Evolutionary conservation across 2,888 invertebrate genomes (phyloP).

Genomic region (Sialis lutaria): DNA sequence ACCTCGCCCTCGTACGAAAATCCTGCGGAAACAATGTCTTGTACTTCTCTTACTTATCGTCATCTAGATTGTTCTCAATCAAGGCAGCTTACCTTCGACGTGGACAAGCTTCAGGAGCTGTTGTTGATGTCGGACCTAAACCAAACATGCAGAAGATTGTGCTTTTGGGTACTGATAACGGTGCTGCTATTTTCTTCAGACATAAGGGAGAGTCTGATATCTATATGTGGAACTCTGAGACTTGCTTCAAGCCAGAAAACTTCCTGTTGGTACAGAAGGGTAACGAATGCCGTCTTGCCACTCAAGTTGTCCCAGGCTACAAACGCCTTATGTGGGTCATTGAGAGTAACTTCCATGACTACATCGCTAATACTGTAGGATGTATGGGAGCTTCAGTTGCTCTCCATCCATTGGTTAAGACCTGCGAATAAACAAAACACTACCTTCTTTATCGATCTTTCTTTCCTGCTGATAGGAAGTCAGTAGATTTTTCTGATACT

Average conservation of each 20-base stretch:
- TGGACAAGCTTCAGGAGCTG: conserved; percentile 33
- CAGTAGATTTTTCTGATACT: too few relatives aligned
- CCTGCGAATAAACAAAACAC: conserved; percentile 18
- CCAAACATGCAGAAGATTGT: conserved; percentile 31
- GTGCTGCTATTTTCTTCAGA: conserved; percentile 35
- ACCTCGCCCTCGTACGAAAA: conserved; percentile 33
- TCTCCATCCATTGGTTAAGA: conserved; percentile 38
- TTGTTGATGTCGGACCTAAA: conserved; percentile 38
- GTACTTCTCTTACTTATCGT: conserved; percentile 40
- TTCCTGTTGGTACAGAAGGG: conserved; percentile 37
- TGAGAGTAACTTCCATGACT: conserved; percentile 50
- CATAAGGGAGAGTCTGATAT: conserved; percentile 39
- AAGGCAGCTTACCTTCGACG: conserved; percentile 31
- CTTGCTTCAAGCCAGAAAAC: conserved; percentile 34
- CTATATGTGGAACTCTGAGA: conserved; percentile 43
- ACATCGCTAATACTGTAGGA: conserved; percentile 36
- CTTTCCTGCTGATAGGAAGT: too few relatives aligned
- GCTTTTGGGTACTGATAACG: conserved; percentile 40
- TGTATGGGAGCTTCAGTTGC: conserved; percentile 41
- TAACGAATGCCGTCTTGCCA: conserved; percentile 38
- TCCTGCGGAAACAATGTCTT: conserved; percentile 28
- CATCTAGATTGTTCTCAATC: conserved; percentile 35
- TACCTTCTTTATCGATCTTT: too few relatives aligned
- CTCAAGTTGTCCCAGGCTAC: conserved; percentile 39
- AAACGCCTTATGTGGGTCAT: conserved; percentile 42